Evolutionary conservation across 2,888 invertebrate species (phyloP), one percentile per base, ranked within the genome.

Genomic region (Baronia brevicornis): DNA sequence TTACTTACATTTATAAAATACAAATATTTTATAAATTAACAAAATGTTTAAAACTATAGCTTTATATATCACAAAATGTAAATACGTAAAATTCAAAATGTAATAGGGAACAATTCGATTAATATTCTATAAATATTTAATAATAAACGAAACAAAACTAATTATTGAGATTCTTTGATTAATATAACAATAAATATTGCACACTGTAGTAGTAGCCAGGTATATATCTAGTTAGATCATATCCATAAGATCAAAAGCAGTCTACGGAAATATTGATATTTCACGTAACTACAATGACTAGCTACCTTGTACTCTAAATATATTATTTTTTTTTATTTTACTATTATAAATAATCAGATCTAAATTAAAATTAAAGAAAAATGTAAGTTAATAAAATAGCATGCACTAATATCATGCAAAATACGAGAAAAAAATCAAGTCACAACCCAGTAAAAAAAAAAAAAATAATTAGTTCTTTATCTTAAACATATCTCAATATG

Each of bases 301-400:
- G 71, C 75, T 74, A 75, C 69, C 74, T 77, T 78, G 75, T 77
- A 77, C 73, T 72, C 54, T 55, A 49, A 53, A 47, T 39, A 36
- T 44, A 43, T 38, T 46, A 51, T 40, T 39, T 42, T 44, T 45
- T 48, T 47, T 39, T 49, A 41, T 44, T 46, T 44, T 44, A 38
- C 36, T 39, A 38, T 36, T 43, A 33, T 38, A 38, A 43, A 40
- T n/a, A 43, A 34, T 48, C 44, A 48, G 45, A 47, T 44, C 28
- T 34, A 33, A 12, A 12, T 12, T 20, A 11, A 35, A 14, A 26
- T 28, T 31, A 33, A 7, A 27, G 3, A 21, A 30, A 5, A 22
- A 13, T 9, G 14, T 11, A 37, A 33, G 24, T 28, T 32, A 32
- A 30, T 30, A 15, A 6, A 25, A 7, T 5, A 36, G 19, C 32